These are phyloP conservation scores for Argyresthia albistria DNA, from an alignment of 2,888 invertebrate genomes.

Conservation along the genomic window DNA sequence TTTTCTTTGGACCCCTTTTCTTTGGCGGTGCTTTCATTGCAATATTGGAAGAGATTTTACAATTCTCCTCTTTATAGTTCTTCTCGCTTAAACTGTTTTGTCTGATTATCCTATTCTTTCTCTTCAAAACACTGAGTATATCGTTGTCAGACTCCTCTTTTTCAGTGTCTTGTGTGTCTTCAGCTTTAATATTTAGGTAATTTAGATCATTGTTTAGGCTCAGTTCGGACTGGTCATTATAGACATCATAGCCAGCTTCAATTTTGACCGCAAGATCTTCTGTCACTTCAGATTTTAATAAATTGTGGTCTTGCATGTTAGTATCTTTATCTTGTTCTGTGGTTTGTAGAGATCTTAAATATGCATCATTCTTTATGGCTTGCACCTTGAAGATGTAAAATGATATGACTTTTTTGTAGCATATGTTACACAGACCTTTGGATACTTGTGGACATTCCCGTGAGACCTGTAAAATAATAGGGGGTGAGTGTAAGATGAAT, in stretches of 20 bases:
- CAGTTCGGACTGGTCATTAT: conserved; percentile 8
- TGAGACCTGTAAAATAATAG: conserved; percentile 5
- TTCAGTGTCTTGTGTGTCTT: conserved; percentile 2
- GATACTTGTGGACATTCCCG: conserved; percentile 30
- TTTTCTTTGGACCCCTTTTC: neutral
- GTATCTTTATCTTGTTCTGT: neutral
- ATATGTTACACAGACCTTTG: conserved; percentile 38
- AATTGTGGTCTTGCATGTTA: neutral
- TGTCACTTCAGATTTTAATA: conserved; percentile 18
- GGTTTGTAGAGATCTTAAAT: conserved; percentile 20
- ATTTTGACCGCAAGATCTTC: conserved; percentile 8
- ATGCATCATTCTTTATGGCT: conserved; percentile 37
- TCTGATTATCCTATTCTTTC: conserved; percentile 13
- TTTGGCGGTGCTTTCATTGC: conserved; percentile 6
- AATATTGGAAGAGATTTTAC: neutral
- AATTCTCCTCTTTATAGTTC: neutral
- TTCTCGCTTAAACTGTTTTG: conserved; percentile 26
- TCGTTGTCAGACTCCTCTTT: conserved; percentile 39
- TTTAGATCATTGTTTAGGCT: conserved; percentile 16
- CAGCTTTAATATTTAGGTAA: neutral
- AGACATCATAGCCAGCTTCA: conserved; percentile 11
- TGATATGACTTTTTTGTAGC: conserved; percentile 35
- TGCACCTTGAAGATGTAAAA: conserved; percentile 43
- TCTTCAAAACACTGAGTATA: conserved; percentile 36
- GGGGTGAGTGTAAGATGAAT: conserved; percentile 1